Base-by-base conservation (phyloP, 1,140 invertebrate species). In the Pachyrhynchus sulphureomaculatus region DNA sequence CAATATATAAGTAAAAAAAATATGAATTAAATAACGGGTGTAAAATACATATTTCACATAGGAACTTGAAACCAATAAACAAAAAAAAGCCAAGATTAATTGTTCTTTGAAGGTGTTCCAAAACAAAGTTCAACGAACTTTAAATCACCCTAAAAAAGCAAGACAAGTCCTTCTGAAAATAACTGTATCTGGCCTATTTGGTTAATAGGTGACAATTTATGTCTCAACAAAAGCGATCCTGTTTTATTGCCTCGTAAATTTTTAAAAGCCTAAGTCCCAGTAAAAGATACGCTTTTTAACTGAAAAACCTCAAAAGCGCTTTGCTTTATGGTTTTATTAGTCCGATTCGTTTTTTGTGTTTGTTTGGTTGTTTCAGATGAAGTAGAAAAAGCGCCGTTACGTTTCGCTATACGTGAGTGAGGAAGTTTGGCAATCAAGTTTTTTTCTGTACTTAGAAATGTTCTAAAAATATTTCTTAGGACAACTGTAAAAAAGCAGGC, bases 201-300 rank as follows among this genome's bases (percentile, higher is more conserved):
- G 58, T 62, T 65, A 65, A 61, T 65, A 65, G 52, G 64, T 65
- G 64, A 45, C 52, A 47, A 65, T 65, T 65, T 65, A 65, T 61
- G 39, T 53, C 58, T 45, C 20, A 33, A 55, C 57, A 61, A 61
- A 60, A 44, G 55, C 39, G 21, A 60, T 51, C 58, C 47, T 49
- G 54, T 44, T 65, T 65, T 61, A 61, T 61, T 24, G 49, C 62
- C 47, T 65, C 57, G 53, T 65, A 65, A 65, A 65, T 65, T 65
- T 48, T 15, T 32, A 39, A 58, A 58, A 51, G 55, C 55, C 47
- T 58, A 58, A 58, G 45, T 49, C 55, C 44, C 47, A 33, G 12
- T 51, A 48, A 58, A 58, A 58, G 47, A 51, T 48, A 58, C 24
- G 44, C 47, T 48, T 48, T 53, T 55, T 58, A 45, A 48, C 32